phyloP scores from a whole-genome alignment of 2,888 invertebrate genomes.

The Theristus sp. region DNA sequence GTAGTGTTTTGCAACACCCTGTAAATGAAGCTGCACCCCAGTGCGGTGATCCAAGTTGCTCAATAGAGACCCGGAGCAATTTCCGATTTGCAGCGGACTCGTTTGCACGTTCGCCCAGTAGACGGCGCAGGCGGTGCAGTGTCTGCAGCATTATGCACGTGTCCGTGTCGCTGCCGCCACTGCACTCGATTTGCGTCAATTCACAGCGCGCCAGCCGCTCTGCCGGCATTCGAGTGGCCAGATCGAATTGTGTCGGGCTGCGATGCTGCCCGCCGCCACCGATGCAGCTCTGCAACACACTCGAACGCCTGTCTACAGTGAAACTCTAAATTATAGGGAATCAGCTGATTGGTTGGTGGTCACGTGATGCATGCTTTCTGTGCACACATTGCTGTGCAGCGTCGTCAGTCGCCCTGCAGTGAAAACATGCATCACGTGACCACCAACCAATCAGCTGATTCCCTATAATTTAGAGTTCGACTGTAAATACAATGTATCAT shows the following conservation, averaged over 20 bases:
- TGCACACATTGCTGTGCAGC: too few relatives aligned
- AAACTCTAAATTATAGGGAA: too few relatives aligned
- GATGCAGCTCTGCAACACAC: too few relatives aligned
- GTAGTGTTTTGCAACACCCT: too few relatives aligned
- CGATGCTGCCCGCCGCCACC: background rate
- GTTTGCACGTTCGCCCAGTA: background rate
- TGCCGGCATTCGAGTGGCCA: background rate
- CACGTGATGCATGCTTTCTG: too few relatives aligned
- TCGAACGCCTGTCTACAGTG: too few relatives aligned
- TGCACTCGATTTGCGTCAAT: background rate
- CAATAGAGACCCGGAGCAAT: background rate
- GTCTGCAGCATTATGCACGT: background rate
- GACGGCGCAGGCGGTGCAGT: background rate
- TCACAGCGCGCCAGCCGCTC: background rate
- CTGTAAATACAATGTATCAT: too few relatives aligned
- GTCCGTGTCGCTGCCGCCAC: background rate
- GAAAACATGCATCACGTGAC: too few relatives aligned
- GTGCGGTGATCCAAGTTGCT: background rate
- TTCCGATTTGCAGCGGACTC: background rate
- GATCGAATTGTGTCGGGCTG: background rate
- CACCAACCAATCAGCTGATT: too few relatives aligned
- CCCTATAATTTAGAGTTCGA: too few relatives aligned
- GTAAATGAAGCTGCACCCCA: background rate
- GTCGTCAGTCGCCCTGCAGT: background rate
- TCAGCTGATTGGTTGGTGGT: too few relatives aligned